Base-by-base conservation (phyloP, 2,797 vertebrate species). In the Pachyuromys duprasi region DNA sequence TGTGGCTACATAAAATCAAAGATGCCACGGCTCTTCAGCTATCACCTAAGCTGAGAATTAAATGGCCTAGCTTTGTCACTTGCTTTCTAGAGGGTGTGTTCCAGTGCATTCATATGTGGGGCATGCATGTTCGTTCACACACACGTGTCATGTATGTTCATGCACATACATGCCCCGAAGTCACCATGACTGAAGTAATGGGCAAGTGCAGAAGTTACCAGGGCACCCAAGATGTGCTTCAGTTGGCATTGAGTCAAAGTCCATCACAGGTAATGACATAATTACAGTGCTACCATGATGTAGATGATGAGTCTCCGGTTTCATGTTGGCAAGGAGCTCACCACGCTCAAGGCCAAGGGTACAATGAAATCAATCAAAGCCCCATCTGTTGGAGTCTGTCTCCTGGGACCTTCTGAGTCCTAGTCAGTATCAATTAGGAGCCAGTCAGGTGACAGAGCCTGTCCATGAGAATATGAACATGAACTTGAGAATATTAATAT, bases 11-110 rank as follows among this genome's bases (percentile, higher is more conserved):
- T 55, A 81, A 89, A 92, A n/a, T 57, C 75, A 91, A 89, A 93
- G 76, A 92, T 74, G 90, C 39, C 80, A 13, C 55, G 26, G 26
- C 49, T 80, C 86, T 57, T 60, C 70, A 81, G 49, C 78, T 67
- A 45, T 78, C 45, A 53, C 60, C 62, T 36, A 33, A 96, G 70
- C 63, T 89, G 89, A 93, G 62, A 93, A 76, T 95, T 89, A 83
- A 96, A 80, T 63, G 42, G 45, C 81, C 86, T 63, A 0, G 39
- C 70, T 62, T 94, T 86, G 81, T n/a, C 63, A 20, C 60, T 84
- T 63, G 65, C 67, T 80, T 75, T 70, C 70, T 42, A 88, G 81
- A 5, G 33, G 65, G 36, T 55, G 31, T 82, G 20, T 28, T 69
- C 76, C 49, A 28, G 84, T 22, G 24, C 72, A 60, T 60, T 86